A percentile compares a stretch with the other conserved stretches of the same genome.
These are phyloP conservation scores for Rhabdornis inornatus DNA, from an alignment of 2,113 vertebrate genomes.

Conservation along the genomic window DNA sequence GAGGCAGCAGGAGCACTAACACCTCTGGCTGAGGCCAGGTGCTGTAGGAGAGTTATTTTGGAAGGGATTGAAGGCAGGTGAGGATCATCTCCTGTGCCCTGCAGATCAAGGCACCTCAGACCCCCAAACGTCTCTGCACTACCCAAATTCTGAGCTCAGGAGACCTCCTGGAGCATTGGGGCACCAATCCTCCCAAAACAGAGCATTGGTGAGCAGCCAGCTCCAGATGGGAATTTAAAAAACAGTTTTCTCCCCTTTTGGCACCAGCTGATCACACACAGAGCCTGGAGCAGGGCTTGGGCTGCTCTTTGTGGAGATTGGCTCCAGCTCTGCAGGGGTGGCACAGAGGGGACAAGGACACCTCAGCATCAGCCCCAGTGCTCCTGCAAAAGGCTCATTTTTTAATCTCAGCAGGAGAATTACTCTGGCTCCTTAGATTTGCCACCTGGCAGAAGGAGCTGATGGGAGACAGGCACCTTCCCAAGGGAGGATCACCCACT, in stretches of 20 bases:
- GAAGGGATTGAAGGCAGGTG: neutral
- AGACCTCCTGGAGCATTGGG: neutral
- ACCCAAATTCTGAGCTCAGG: neutral
- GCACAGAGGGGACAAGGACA: neutral
- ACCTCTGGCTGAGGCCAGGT: neutral
- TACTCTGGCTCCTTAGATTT: neutral
- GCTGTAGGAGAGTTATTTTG: neutral
- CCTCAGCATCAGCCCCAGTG: accelerated
- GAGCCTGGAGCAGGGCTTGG: neutral
- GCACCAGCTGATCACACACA: accelerated
- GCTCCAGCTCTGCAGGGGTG: neutral
- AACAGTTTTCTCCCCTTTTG: neutral
- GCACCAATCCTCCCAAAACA: accelerated
- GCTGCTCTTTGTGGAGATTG: neutral
- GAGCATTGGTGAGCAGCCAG: neutral
- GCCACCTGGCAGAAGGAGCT: neutral
- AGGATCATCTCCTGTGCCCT: neutral
- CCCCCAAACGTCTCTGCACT: neutral
- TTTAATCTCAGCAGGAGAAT: neutral
- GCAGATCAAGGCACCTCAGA: neutral
- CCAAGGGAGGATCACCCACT: neutral
- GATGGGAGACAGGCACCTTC: neutral
- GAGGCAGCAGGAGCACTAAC: neutral
- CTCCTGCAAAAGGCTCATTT: neutral
- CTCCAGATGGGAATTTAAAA: accelerated